Conservation (phyloP, 2,888 invertebrate genomes). For the Eupithecia centaureata region DNA sequence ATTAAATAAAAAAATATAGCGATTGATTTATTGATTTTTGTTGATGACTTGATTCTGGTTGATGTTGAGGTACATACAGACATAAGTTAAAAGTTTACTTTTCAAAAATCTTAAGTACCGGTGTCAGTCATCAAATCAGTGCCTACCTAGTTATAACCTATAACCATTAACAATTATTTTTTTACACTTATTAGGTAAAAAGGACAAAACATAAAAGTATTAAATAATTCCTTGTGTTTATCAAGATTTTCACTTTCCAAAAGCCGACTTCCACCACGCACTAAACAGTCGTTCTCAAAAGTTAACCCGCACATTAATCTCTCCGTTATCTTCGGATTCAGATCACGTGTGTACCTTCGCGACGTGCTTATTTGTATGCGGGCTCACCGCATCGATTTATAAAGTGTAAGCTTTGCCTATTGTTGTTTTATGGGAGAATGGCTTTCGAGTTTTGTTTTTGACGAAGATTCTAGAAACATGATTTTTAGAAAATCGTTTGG, state of each 20-base stretch:
- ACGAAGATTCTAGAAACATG: not conserved
- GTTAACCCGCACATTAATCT: constrained; percentile 48
- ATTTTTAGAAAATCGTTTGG: too few relatives aligned
- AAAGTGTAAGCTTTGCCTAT: constrained; percentile 48
- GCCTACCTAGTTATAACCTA: too few relatives aligned
- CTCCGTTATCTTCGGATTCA: constrained; percentile 47
- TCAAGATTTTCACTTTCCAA: constrained; percentile 5
- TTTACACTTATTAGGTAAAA: too few relatives aligned
- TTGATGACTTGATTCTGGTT: too few relatives aligned
- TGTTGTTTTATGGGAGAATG: constrained; percentile 37
- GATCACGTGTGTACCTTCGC: constrained; percentile 62
- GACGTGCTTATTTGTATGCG: constrained; percentile 55
- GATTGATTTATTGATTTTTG: too few relatives aligned
- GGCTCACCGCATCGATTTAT: constrained; percentile 56
- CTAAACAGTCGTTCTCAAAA: constrained; percentile 27
- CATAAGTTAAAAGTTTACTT: too few relatives aligned
- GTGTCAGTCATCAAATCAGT: too few relatives aligned
- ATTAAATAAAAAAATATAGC: too few relatives aligned
- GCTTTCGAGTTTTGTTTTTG: not conserved
- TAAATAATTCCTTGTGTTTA: not conserved
- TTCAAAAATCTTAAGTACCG: too few relatives aligned
- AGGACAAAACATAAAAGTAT: not conserved
- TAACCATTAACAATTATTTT: too few relatives aligned
- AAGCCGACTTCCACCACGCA: not conserved
- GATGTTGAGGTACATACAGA: too few relatives aligned